Conservation (phyloP, 35 echinoderm and acorn worm genomes). For the Apostichopus japonicus region DNA sequence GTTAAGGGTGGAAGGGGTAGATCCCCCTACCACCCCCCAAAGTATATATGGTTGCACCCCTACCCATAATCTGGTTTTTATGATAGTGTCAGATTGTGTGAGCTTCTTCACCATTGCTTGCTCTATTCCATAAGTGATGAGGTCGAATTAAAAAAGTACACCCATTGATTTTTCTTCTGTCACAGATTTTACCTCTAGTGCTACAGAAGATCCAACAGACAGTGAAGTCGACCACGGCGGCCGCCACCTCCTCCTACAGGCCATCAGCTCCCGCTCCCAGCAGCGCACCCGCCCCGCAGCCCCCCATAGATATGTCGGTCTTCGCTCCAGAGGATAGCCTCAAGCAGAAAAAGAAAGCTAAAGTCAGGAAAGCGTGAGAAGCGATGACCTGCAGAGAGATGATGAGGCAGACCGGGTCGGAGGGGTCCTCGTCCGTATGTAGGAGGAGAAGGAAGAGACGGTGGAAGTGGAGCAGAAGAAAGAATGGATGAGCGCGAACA, state of each 20-base stretch:
- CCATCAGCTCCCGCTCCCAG: neutral
- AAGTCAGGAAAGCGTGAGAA: slow-evolving; percentile 46
- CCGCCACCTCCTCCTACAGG: neutral
- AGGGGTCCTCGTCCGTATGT: too few species aligned
- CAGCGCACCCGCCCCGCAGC: neutral
- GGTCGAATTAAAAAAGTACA: too few species aligned
- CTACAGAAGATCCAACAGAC: neutral
- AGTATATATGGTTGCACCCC: too few species aligned
- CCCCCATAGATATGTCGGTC: slow-evolving; percentile 32
- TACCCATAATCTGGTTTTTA: too few species aligned
- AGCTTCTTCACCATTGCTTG: too few species aligned
- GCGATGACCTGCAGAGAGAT: neutral
- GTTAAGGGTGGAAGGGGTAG: too few species aligned
- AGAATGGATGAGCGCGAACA: too few species aligned
- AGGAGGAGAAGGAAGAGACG: too few species aligned
- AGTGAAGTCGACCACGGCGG: neutral
- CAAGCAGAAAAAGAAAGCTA: slow-evolving; percentile 44
- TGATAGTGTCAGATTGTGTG: too few species aligned
- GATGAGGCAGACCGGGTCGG: neutral
- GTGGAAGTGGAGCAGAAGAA: too few species aligned
- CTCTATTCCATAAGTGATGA: too few species aligned
- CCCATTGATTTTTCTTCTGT: neutral
- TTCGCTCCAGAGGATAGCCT: slow-evolving; percentile 2
- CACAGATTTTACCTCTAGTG: slow-evolving; percentile 15
- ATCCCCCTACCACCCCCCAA: too few species aligned